Percentiles rank a stretch among this genome's conserved stretches.
Evolutionary conservation across 2,797 vertebrate genomes (phyloP).

Genomic region (Avahi laniger): DNA sequence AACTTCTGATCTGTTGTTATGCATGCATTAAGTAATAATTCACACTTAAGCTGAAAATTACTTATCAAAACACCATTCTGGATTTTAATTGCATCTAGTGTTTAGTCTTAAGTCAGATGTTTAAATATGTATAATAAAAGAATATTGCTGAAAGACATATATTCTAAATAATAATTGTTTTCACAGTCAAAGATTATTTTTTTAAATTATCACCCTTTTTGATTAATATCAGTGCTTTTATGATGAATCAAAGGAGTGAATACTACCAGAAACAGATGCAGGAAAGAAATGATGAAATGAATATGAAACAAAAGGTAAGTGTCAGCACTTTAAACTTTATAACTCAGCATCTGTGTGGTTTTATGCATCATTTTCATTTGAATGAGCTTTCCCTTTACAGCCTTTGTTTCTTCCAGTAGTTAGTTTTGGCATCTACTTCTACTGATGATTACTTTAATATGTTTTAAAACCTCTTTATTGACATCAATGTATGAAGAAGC

Average conservation of each 20-base stretch:
- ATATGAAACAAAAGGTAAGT: background rate
- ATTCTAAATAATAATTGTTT: background rate
- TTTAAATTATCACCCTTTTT: conserved; percentile 9
- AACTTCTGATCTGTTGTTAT: background rate
- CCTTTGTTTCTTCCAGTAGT: background rate
- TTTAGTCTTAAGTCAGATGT: background rate
- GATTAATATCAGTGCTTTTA: background rate
- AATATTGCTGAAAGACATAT: background rate
- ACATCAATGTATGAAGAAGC: background rate
- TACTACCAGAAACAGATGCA: background rate
- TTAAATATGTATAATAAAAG: background rate
- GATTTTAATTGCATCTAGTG: background rate
- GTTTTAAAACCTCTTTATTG: background rate
- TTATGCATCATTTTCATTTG: conserved; percentile 8
- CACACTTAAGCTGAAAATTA: background rate
- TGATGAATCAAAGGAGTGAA: background rate
- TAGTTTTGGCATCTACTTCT: background rate
- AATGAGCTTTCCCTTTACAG: background rate
- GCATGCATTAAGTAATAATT: background rate
- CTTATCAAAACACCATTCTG: background rate
- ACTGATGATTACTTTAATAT: background rate
- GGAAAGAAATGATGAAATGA: background rate
- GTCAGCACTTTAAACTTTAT: background rate
- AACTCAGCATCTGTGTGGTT: background rate
- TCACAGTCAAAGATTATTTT: background rate